These are phyloP conservation scores for Callocephalon fimbriatum DNA, from an alignment of 2,113 vertebrate genomes.

Conservation along the genomic window DNA sequence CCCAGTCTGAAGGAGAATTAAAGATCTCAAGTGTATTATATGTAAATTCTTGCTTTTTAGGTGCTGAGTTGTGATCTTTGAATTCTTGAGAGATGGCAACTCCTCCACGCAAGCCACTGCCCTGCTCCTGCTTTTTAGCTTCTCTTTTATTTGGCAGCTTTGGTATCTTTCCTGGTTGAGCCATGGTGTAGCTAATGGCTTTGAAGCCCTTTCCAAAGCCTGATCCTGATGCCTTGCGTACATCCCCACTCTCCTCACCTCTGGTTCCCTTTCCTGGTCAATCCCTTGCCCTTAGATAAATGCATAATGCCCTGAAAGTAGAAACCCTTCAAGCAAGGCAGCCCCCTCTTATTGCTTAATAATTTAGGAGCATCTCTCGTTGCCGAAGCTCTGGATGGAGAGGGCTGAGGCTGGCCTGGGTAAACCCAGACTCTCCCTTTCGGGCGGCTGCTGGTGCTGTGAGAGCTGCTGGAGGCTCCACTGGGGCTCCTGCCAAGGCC, in stretches of 20 bases:
- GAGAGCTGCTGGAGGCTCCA: neutral
- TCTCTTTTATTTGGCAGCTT: neutral
- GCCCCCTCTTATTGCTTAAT: neutral
- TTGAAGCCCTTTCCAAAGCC: neutral
- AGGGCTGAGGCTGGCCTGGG: neutral
- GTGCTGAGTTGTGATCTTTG: neutral
- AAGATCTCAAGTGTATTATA: neutral
- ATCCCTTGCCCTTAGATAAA: neutral
- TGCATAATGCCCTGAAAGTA: neutral
- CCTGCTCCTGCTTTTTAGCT: neutral
- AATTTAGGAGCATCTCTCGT: neutral
- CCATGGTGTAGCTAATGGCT: neutral
- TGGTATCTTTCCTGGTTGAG: neutral
- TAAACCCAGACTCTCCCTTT: neutral
- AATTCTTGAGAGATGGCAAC: neutral
- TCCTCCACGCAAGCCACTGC: neutral
- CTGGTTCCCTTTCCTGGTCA: neutral
- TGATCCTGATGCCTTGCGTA: fast-evolving
- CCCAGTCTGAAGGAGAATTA: neutral
- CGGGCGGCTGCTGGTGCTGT: fast-evolving
- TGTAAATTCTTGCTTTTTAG: neutral
- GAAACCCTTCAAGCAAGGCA: neutral
- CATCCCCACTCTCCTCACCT: neutral
- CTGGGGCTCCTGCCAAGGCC: neutral
- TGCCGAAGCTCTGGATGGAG: neutral